Percentiles rank a stretch among this genome's conserved stretches.
Evolutionary conservation across 1,140 invertebrate species (phyloP).

Genomic region (Anagrus nilaparvatae): DNA sequence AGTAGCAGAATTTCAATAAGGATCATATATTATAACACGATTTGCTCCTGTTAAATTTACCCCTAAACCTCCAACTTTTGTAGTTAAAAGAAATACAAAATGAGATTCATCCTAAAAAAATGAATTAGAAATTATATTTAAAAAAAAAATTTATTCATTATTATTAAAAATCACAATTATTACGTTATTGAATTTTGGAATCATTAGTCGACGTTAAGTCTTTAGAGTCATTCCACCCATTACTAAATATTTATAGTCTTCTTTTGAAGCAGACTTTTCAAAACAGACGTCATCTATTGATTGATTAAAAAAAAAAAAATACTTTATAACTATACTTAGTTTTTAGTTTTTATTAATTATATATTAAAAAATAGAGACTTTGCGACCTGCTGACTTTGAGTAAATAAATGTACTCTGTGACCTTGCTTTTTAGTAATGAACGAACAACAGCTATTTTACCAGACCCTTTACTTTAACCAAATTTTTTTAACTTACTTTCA

Average conservation of each 20-base stretch:
- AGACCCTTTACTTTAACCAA: constrained; percentile 73
- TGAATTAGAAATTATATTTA: constrained; percentile 13
- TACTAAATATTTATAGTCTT: constrained; percentile 71
- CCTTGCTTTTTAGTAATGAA: constrained; percentile 77
- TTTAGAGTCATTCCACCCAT: constrained; percentile 87
- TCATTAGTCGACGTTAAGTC: constrained; percentile 66
- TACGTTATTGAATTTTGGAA: constrained; percentile 76
- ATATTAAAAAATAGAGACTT: constrained; percentile 9
- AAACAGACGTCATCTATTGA: constrained; percentile 71
- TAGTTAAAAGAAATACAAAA: constrained; percentile 88
- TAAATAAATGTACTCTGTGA: constrained; percentile 83
- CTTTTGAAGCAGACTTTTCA: constrained; percentile 70
- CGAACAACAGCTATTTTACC: constrained; percentile 93
- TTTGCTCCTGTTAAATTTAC: constrained; percentile 91
- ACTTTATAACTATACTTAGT: constrained; percentile 1
- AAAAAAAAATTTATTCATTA: too few relatives aligned
- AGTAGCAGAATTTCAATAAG: constrained; percentile 89
- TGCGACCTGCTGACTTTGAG: constrained; percentile 76
- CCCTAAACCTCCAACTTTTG: constrained; percentile 87
- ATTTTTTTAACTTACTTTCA: constrained; percentile 38
- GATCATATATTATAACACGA: constrained; percentile 92
- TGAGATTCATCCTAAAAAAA: constrained; percentile 58
- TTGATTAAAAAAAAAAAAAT: constrained; percentile 4
- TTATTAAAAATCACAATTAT: constrained; percentile 14
- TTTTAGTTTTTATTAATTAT: not conserved